Evolutionary conservation across 2,797 vertebrate species (phyloP).

Genomic region (Megaceryle alcyon): DNA sequence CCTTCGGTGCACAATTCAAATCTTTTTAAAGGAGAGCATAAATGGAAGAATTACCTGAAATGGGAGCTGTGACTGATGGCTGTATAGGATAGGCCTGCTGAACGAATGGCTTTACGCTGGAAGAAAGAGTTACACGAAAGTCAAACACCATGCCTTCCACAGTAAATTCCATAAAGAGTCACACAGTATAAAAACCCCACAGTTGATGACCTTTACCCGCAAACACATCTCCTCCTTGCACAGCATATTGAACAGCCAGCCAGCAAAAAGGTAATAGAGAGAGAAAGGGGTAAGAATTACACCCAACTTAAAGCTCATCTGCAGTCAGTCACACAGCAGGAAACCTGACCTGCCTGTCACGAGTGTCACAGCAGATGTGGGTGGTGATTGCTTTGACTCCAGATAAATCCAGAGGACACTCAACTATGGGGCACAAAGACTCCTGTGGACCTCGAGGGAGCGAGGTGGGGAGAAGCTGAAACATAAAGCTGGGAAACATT

Average conservation of each 20-base stretch:
- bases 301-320: not conserved
- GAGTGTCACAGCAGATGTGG: not conserved
- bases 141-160: not conserved
- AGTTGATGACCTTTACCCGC: not conserved
- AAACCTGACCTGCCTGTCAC: not conserved
- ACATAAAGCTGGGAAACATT: not conserved
- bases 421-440: not conserved
- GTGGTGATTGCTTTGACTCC: not conserved
- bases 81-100: conserved; percentile 97
- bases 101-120: conserved; percentile 97
- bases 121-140: conserved; percentile 36
- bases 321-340: not conserved
- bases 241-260: not conserved
- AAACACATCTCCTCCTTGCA: not conserved
- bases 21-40: not conserved
- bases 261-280: not conserved
- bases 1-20: not conserved
- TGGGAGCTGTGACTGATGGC: conserved; percentile 92
- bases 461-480: not conserved
- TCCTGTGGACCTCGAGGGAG: not conserved
- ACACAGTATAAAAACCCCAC: not conserved
- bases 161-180: not conserved
- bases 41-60: conserved; percentile 88
- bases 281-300: not conserved
- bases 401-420: not conserved